Percentiles rank a stretch among this genome's conserved stretches.
These are phyloP conservation scores for Drosophila azteca DNA, from an alignment of 1,140 invertebrate genomes.

Conservation along the genomic window DNA sequence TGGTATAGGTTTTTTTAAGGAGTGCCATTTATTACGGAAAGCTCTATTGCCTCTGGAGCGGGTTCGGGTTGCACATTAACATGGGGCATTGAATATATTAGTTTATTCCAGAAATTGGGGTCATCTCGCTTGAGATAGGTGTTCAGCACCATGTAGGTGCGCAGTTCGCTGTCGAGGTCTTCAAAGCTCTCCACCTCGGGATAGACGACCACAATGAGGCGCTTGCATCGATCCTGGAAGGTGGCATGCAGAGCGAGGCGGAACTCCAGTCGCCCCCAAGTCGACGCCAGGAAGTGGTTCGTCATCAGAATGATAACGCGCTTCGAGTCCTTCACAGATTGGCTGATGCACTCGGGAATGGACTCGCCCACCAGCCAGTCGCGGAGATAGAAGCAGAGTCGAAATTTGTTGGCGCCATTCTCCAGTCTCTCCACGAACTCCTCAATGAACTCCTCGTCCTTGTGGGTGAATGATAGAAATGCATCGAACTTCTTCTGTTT, in stretches of 20 bases:
- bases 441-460: conserved; percentile 32
- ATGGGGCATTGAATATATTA: conserved; percentile 43
- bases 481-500: conserved; percentile 21
- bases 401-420: background rate
- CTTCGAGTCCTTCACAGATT: conserved; percentile 7
- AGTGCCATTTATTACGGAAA: too few species aligned
- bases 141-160: conserved; percentile 37
- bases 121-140: conserved; percentile 33
- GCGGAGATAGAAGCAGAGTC: conserved; percentile 29
- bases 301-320: conserved; percentile 22
- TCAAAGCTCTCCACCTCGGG: conserved; percentile 32
- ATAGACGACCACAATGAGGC: conserved; percentile 35
- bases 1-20: too few species aligned
- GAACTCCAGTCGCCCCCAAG: conserved; percentile 35
- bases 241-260: conserved; percentile 33
- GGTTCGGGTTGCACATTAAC: background rate
- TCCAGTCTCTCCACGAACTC: conserved; percentile 33
- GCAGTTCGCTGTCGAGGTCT: conserved; percentile 30
- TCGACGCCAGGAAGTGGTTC: conserved; percentile 23
- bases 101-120: conserved; percentile 45
- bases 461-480: conserved; percentile 33
- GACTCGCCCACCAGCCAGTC: conserved; percentile 21
- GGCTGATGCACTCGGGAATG: conserved; percentile 31
- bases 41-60: too few species aligned
- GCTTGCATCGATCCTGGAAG: conserved; percentile 33